Evolutionary conservation across 2,888 invertebrate genomes (phyloP).

Genomic region (Cryptocephalus primarius): DNA sequence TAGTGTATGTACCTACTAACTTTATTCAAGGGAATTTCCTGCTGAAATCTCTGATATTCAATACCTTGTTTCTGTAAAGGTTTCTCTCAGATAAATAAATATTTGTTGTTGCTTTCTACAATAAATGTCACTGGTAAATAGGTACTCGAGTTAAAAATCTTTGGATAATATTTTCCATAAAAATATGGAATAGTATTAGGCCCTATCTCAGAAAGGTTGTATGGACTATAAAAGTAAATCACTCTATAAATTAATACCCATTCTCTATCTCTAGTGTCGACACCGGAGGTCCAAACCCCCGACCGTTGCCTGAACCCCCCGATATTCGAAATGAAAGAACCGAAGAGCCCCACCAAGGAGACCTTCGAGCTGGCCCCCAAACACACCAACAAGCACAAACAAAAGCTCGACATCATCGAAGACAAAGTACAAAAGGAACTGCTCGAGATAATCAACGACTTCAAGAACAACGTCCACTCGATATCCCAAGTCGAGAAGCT

Average conservation of each 20-base stretch:
- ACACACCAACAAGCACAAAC: conserved; percentile 16
- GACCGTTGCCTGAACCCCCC: not conserved
- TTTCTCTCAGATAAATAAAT: too few species aligned
- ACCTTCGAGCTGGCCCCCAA: conserved; percentile 6
- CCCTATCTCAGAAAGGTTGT: too few species aligned
- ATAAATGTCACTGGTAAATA: too few species aligned
- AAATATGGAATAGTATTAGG: too few species aligned
- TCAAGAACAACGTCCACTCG: conserved; percentile 79
- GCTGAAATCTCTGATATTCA: too few species aligned
- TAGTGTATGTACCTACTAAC: too few species aligned
- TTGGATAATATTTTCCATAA: too few species aligned
- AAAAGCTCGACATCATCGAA: conserved; percentile 33
- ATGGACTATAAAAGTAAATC: too few species aligned
- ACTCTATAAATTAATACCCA: not conserved
- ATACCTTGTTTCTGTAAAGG: too few species aligned
- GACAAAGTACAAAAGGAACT: conserved; percentile 63
- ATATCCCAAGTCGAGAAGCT: conserved; percentile 76
- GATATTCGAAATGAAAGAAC: not conserved
- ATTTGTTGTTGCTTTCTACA: too few species aligned
- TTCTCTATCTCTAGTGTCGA: conserved; percentile 1
- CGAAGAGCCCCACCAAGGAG: conserved; percentile 1
- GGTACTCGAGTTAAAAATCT: too few species aligned
- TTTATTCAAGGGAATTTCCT: too few species aligned
- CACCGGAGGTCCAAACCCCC: not conserved
- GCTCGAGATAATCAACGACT: conserved; percentile 78